Base-by-base conservation (phyloP, 2,888 invertebrate species). In the Nymphalis c-album region DNA sequence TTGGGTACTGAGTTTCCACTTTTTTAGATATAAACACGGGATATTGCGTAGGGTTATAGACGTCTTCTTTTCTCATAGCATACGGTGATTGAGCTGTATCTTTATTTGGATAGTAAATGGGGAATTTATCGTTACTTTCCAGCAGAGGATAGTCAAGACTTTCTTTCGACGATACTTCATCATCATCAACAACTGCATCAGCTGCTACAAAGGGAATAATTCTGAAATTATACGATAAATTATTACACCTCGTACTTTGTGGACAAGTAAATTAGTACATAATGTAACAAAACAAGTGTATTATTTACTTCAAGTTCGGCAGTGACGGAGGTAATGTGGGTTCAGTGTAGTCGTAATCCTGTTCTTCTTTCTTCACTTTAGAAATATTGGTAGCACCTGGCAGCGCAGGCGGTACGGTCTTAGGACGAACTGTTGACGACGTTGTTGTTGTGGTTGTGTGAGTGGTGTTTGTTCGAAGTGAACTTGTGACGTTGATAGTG, bases 201-300 rank as follows among this genome's bases (percentile, higher is more conserved):
- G 96, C 96, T 45, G 97, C 96, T 70, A 97, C 94, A 84, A 97
- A 97, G 8, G 97, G 97, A 76, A 97, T 97, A 63, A 97, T 97
- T 82, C 97, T 97, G 86, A 72, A 72, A 72, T 59, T 10, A 63
- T 22, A 69, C 22, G 60, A 45, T 60, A n/a, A 57, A 17, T 62
- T 48, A 51, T 20, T n/a, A n/a, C n/a, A n/a, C n/a, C n/a, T n/a
- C n/a, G n/a, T n/a, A n/a, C n/a, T n/a, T n/a, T 46, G 53, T 67
- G 10, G 10, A 18, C 50, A 22, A 45, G 18, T n/a, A 51, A 20
- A 26, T 40, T 45, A 59, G 40, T 40, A 47, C 16, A 57, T 26
- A 50, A 51, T 58, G 20, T 48, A 47, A 60, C 61, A 59, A 50
- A 31, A 2, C 45, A 55, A 13, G 8, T n/a, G n/a, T n/a, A 35